Conservation (phyloP, 2,888 invertebrate species). For the Biston betularia region DNA sequence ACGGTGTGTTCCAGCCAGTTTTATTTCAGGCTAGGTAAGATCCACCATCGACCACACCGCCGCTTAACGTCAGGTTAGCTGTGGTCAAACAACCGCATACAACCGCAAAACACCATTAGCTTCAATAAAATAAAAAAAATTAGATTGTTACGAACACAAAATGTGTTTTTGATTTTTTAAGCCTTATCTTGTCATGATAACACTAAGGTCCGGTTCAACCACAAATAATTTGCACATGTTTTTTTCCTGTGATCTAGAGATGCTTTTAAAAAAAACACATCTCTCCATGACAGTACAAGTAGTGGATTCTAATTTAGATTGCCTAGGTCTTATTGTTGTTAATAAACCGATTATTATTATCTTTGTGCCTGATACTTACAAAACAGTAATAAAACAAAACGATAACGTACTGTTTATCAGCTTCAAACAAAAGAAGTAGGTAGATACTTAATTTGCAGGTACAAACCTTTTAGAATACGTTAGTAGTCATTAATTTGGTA, state of each 20-base stretch:
- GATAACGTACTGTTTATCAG: conserved; percentile 4
- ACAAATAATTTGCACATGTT: not conserved
- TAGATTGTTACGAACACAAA: not conserved
- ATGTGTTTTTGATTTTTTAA: not conserved
- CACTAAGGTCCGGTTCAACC: not conserved
- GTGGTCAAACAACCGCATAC: too few species aligned
- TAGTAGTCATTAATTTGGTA: not conserved
- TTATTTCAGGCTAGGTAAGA: too few species aligned
- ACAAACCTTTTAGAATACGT: not conserved
- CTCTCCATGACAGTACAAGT: too few species aligned
- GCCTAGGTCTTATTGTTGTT: not conserved
- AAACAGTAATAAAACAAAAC: conserved; percentile 13
- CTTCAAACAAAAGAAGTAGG: not conserved
- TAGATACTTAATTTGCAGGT: not conserved
- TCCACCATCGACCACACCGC: too few species aligned
- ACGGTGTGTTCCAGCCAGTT: too few species aligned
- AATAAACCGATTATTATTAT: conserved; percentile 20
- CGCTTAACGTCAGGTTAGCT: too few species aligned
- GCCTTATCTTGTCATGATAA: not conserved
- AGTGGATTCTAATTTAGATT: not conserved
- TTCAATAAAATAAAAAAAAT: not conserved
- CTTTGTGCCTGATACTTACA: conserved; percentile 26
- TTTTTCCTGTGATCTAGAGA: too few species aligned
- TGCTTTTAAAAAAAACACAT: too few species aligned
- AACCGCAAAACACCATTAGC: too few species aligned